A percentile compares a stretch with the other conserved stretches of the same genome.
Evolutionary conservation across 2,797 vertebrate genomes (phyloP).

Genomic region (Pachyuromys duprasi): DNA sequence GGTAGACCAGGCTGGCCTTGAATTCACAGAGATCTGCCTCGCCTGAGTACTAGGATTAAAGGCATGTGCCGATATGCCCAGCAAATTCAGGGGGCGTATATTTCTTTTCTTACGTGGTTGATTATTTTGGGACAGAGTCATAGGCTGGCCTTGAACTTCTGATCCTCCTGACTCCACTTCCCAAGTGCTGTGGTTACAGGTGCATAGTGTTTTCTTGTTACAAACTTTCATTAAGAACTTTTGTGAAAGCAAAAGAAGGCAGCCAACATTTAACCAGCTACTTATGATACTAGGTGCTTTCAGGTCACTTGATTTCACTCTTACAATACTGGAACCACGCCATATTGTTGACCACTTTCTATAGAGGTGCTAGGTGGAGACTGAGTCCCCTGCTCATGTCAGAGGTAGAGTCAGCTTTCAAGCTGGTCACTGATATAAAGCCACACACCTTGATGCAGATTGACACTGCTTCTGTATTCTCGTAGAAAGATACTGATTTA

Average conservation of each 20-base stretch:
- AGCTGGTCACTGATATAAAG: background rate
- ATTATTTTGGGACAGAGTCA: background rate
- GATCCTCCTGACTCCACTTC: background rate
- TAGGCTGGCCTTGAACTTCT: background rate
- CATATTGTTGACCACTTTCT: background rate
- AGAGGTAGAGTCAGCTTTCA: background rate
- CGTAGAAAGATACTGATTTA: background rate
- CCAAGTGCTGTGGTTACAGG: background rate
- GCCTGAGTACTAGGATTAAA: no score
- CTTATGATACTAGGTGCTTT: background rate
- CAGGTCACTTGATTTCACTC: background rate
- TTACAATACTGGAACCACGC: background rate
- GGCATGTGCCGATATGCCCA: no score
- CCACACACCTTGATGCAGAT: background rate
- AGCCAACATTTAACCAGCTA: background rate
- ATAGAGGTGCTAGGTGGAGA: background rate
- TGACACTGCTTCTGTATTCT: background rate
- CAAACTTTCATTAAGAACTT: background rate
- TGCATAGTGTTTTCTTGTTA: background rate
- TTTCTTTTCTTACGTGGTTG: background rate
- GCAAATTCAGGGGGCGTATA: background rate
- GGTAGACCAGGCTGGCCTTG: no score
- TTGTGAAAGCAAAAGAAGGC: background rate
- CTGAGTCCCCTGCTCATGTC: background rate
- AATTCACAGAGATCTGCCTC: no score